A percentile compares a stretch with the other conserved stretches of the same genome.
phyloP scores from a whole-genome alignment of 2,888 invertebrate genomes.

The Nineta flava region DNA sequence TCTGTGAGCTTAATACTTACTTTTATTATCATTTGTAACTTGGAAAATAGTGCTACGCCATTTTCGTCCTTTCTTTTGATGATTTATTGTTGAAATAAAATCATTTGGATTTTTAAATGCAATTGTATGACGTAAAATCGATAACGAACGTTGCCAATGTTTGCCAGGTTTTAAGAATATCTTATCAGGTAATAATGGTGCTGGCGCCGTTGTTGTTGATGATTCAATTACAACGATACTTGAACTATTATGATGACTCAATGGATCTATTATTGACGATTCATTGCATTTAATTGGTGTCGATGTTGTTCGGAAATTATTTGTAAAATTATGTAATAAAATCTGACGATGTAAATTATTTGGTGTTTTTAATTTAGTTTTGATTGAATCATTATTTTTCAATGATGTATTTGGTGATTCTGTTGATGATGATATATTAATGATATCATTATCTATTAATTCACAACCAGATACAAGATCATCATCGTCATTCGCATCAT shows the following conservation, averaged over 20 bases:
- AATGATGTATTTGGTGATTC: neutral
- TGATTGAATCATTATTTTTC: neutral
- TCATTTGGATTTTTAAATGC: slow-evolving; percentile 19
- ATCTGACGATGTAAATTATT: neutral
- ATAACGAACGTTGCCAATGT: slow-evolving; percentile 49
- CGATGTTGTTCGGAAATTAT: too few species aligned
- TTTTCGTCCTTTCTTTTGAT: slow-evolving; percentile 31
- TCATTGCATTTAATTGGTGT: too few species aligned
- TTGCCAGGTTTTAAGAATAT: slow-evolving; percentile 43
- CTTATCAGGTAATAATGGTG: neutral
- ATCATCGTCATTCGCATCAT: neutral
- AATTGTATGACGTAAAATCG: slow-evolving; percentile 34
- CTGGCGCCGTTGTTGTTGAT: too few species aligned
- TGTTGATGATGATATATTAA: neutral
- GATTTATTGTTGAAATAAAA: slow-evolving; percentile 29
- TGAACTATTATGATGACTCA: too few species aligned
- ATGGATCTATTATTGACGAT: too few species aligned
- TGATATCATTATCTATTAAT: neutral
- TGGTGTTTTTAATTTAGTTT: neutral
- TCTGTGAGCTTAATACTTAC: too few species aligned
- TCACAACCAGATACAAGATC: neutral
- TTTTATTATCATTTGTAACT: slow-evolving; percentile 35
- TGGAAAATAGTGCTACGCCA: slow-evolving; percentile 36
- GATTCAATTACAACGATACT: too few species aligned
- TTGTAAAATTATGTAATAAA: neutral